Base-by-base conservation (phyloP, 2,888 invertebrate genomes). In the Cephus pulcher region DNA sequence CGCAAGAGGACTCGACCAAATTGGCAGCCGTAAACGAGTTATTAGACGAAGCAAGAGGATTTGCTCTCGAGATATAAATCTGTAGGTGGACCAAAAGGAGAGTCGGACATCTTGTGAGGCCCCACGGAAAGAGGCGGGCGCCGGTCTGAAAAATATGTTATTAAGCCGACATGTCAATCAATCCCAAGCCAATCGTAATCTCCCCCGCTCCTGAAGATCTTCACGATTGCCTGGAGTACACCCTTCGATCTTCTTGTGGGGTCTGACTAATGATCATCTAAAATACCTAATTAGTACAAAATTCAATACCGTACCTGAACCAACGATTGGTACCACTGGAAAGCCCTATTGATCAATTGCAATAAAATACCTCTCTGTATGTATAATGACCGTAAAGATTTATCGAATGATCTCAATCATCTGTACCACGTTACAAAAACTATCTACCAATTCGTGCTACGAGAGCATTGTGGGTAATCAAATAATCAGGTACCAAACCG, bases 251-350 rank as follows among this genome's bases (percentile, higher is more conserved):
- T 69, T 78, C 78, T 75, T 78, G 80, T 85, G 85, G 85, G 86
- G 84, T 82, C 86, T 56, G 81, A 70, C 79, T 84, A 86, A 86
- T 83, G 78, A 82, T 77, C 79, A 77, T 75, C 81, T 85, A 84
- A 86, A 86, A 86, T 84, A 81, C 83, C 79, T 87, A 83, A 85
- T 88, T 87, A 85, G 80, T 77, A 35, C 69, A 79, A 76, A 81
- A 68, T 69, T 56, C 23, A 9, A 56, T 56, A 56, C 2, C 23
- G 56, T 23, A 23, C 56, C 23, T 56, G 6, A 23, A 56, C 56
- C 56, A 56, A 56, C 2, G 56, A 56, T 56, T 56, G 56, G 56
- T 23, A 56, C 15, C 9, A 23, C 56, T 23, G 15, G 2, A 56
- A 56, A 56, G 9, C 6, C 56, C 6, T 23, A 23, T 23, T 56